Conservation (phyloP, 1,140 invertebrate genomes). For the Brachionus manjavacas region DNA sequence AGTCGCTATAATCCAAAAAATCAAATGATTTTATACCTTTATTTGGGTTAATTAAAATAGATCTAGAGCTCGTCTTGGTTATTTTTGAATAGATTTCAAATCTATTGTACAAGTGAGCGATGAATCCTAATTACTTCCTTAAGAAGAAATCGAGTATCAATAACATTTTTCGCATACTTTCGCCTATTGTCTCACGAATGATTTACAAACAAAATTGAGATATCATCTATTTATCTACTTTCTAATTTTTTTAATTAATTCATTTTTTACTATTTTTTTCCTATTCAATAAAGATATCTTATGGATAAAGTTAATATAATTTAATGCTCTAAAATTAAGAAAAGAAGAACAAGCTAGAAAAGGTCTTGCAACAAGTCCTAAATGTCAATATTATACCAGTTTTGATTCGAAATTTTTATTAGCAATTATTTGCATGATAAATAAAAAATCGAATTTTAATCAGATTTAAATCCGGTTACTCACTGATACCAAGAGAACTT, state of each 20-base stretch:
- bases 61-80: neutral
- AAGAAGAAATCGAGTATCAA: neutral
- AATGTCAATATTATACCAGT: neutral
- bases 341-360: neutral
- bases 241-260: neutral
- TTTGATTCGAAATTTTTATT: neutral
- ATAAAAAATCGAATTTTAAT: neutral
- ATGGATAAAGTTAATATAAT: neutral
- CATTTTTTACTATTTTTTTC: neutral
- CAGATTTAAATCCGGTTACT: neutral
- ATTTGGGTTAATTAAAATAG: conserved; percentile 32
- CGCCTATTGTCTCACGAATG: neutral
- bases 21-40: conserved; percentile 19
- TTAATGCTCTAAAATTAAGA: neutral
- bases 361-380: neutral
- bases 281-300: neutral
- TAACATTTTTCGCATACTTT: conserved; percentile 18
- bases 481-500: neutral
- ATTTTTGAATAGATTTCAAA: neutral
- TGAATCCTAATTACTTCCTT: conserved; percentile 7
- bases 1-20: neutral
- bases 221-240: neutral
- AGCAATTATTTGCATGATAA: conserved; percentile 18
- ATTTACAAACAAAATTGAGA: neutral
- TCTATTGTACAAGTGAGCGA: conserved; percentile 3